Base-by-base conservation (phyloP, 2,888 invertebrate genomes). In the Halictus ligatus region DNA sequence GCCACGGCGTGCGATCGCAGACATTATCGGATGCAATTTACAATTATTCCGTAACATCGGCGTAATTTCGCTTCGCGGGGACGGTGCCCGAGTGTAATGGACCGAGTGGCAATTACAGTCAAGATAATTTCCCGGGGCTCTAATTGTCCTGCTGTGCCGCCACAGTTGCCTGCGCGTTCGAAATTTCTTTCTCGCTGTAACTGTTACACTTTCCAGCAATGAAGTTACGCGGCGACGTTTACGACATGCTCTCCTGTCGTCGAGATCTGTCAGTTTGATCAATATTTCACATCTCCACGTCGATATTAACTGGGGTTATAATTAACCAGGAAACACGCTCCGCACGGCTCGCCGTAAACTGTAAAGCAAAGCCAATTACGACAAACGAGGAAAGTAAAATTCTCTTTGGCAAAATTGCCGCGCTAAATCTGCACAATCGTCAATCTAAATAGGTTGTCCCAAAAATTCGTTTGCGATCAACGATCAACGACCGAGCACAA, bases 21-120 rank as follows among this genome's bases (percentile, higher is more conserved):
- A 54, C 40, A 43, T 80, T 82, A 80, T 81, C 54, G 40, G 40
- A 13, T 67, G 60, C 73, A 69, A 60, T 81, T 84, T 60, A 77
- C 76, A 83, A 83, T 83, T 83, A 78, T 80, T 86, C 25, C 72
- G 35, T 50, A 80, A 78, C 25, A 35, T 43, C 72, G 54, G 29
- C 18, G 64, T 50, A 64, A 80, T 86, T 83, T 77, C 13, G n/a
- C 35, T 43, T 25, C 21, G 13, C 69, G 25, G 13, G 40, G 58
- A 74, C 46, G 25, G 25, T 29, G 60, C 25, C 76, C 50, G 79
- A 75, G 29, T 18, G 18, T 35, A 75, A 83, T 79, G 25, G 35
- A 74, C 71, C 71, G 25, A 75, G 58, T 40, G 54, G 46, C 77
- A 84, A 83, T 88, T 73, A 72, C 35, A 18, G n/a, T 12, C 54